Evolutionary conservation across 2,113 vertebrate genomes (phyloP), one percentile per base, ranked within the genome.

Genomic region (Hiodon alosoides): DNA sequence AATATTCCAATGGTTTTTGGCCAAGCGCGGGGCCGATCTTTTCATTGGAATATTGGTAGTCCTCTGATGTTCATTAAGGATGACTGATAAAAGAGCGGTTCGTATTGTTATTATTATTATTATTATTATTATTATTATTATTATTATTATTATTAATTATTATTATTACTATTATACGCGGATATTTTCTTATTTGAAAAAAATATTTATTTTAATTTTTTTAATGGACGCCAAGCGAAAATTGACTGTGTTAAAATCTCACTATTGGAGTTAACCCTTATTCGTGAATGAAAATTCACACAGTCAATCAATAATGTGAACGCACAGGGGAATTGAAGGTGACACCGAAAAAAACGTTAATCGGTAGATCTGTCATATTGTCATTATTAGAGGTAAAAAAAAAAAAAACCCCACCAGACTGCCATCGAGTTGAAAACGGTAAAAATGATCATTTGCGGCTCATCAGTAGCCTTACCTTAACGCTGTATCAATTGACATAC

Each of bases 301-400:
- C 54, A 8, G 50, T 69, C 67, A 61, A 60, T 69, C 67, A 75
- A 75, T 75, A 47, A 68, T 46, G 65, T 14, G 17, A 68, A 67
- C 14, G 7, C 61, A 55, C 17, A 31, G 7, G 7, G 46, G 47
- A 50, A 46, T 31, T 9, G 16, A 4, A 51, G 57, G n/a, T 46
- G 53, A 47, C 9, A 52, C 11, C 61, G 16, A 17, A 16, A 16
- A 71, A 10, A 14, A 11, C 5, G 48, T 74, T 76, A 69, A 79
- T 69, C 50, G 17, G 60, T 61, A 53, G 59, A 70, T 17, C 61
- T 71, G 73, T 78, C 74, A 76, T 80, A 78, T 82, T 77, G 81
- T 80, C 74, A 79, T 81, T 75, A 81, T 81, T 82, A 79, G 51
- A n/a, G 67, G 54, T 16, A 59, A 70, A n/a, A 66, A 17, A 17